Evolutionary conservation across 2,113 vertebrate genomes (phyloP).

Genomic region (Oncorhynchus masou): DNA sequence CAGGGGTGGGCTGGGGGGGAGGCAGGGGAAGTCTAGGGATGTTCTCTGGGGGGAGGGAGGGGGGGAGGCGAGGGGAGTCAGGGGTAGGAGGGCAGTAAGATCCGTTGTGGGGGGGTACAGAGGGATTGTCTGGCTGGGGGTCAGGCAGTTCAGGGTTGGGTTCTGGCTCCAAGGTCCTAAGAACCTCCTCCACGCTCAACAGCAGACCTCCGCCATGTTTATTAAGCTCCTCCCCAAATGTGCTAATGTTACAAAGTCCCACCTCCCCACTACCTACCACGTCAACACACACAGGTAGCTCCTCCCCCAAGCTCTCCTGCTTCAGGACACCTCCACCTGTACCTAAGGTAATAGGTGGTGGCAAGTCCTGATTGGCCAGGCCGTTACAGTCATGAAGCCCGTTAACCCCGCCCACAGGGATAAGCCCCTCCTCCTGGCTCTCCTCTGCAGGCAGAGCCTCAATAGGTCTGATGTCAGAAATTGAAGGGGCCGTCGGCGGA

Average conservation of each 20-base stretch:
- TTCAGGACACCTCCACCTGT: conserved; percentile 77
- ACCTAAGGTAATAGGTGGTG: conserved; percentile 78
- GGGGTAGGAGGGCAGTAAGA: conserved; percentile 70
- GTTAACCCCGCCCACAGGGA: conserved; percentile 78
- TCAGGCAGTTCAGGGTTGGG: conserved; percentile 40
- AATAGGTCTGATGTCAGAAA: conserved; percentile 65
- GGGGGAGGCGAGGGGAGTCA: conserved; percentile 70
- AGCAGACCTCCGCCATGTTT: conserved; percentile 87
- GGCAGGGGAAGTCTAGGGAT: conserved; percentile 70
- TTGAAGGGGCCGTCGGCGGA: conserved; percentile 70
- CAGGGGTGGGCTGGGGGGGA: conserved; percentile 71
- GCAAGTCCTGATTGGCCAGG: conserved; percentile 76
- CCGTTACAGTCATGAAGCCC: conserved; percentile 92
- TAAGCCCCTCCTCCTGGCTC: conserved; percentile 51
- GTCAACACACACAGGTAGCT: conserved; percentile 83
- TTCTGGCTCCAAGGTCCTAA: conserved; percentile 91
- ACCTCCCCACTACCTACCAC: conserved; percentile 69
- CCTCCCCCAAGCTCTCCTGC: conserved; percentile 79
- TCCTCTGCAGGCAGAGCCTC: conserved; percentile 30
- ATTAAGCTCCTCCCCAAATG: conserved; percentile 84
- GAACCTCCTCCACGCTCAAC: conserved; percentile 94
- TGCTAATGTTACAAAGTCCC: conserved; percentile 82
- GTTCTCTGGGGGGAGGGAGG: conserved; percentile 81
- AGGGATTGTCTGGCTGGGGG: conserved; percentile 74
- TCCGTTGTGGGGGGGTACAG: conserved; percentile 79